Base-by-base conservation (phyloP, 2,888 invertebrate species). In the Melanostoma mellinum region DNA sequence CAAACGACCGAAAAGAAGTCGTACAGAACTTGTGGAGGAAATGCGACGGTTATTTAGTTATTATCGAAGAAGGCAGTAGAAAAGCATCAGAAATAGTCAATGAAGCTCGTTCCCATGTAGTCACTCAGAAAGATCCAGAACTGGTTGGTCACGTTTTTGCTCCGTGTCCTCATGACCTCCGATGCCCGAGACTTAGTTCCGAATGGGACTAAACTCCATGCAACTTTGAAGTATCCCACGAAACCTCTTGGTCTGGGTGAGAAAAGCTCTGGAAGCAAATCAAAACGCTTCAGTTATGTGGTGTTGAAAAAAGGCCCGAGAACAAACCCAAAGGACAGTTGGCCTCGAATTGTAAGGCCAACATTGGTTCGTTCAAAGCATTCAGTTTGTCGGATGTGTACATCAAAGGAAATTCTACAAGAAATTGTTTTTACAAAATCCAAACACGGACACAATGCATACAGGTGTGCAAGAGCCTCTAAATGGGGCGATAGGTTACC, bases 11-110 rank as follows among this genome's bases (percentile, higher is more conserved):
- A 60, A 89, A 96, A 55, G 94, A 96, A 88, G 93, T n/a, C n/a
- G n/a, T 97, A 72, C 92, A 94, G 60, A 96, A 94, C 87, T 92
- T 98, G 6, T 98, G 98, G 98, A 94, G 94, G 68, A 97, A 96
- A 92, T 97, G 97, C 0, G 93, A 94, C 85, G 93, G 95, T 9
- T 97, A 95, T 89, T 91, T 98, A 88, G 93, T 98, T 8, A 20
- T 20, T 20, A 20, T 20, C 20, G 20, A 20, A 20, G 20, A 20
- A 20, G 20, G 20, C 20, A 20, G 20, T 20, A 20, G 20, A 20
- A 20, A 20, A 20, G 20, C 20, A 20, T 20, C 20, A 20, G 20
- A 20, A 20, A 20, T 20, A 20, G 20, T 20, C 20, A 20, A 20
- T 20, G 20, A 20, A 20, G 20, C 20, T 20, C 20, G 20, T 20